Evolutionary conservation across 1,140 invertebrate genomes (phyloP).

Genomic region (Aporrectodea caliginosa): DNA sequence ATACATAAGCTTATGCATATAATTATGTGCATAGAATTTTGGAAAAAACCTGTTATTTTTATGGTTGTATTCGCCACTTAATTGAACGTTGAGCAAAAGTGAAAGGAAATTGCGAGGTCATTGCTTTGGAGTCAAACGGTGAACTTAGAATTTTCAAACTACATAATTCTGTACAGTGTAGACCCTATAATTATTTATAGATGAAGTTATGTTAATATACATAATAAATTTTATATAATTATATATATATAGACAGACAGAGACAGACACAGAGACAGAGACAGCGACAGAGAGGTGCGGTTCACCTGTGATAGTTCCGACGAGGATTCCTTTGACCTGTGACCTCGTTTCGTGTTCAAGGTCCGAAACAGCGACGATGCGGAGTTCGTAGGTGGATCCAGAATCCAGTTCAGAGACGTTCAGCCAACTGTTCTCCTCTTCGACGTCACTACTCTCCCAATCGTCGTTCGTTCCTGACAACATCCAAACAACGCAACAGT

Average conservation of each 20-base stretch:
- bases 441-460: conserved; percentile 20
- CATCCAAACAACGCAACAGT: no score
- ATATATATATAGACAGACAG: background rate
- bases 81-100: no score
- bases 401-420: conserved; percentile 74
- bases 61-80: no score
- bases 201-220: background rate
- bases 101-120: no score
- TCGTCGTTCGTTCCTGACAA: background rate
- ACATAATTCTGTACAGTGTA: no score
- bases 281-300: background rate
- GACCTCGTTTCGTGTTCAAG: conserved; percentile 44
- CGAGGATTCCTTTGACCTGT: background rate
- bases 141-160: no score
- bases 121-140: no score
- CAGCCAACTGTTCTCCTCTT: conserved; percentile 43
- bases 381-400: conserved; percentile 75
- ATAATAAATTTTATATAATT: background rate
- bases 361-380: conserved; percentile 83
- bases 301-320: background rate
- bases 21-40: no score
- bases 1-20: no score
- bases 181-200: no score
- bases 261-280: background rate
- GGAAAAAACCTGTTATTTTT: no score